Evolutionary conservation across 2,888 invertebrate species (phyloP).

Genomic region (Brachyptera putata): DNA sequence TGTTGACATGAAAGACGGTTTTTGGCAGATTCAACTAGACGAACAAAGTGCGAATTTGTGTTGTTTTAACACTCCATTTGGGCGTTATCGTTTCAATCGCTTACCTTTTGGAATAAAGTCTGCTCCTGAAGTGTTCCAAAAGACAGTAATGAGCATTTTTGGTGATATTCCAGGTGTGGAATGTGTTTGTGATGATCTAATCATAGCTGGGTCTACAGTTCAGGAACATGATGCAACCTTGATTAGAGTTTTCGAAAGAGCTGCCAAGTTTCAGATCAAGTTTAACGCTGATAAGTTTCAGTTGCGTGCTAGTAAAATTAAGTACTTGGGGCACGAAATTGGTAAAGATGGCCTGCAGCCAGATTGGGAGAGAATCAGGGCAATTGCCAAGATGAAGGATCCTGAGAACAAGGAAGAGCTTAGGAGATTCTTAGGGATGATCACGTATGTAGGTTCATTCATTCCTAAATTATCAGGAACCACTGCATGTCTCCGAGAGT

Average conservation of each 20-base stretch:
- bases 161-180: conserved; percentile 25
- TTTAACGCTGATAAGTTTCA: conserved; percentile 23
- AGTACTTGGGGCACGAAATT: conserved; percentile 14
- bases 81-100: conserved; percentile 23
- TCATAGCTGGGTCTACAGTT: conserved; percentile 26
- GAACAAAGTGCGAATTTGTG: conserved; percentile 19
- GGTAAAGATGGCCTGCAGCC: background rate
- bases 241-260: too few relatives aligned
- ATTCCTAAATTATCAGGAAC: conserved; percentile 9
- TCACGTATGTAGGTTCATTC: conserved; percentile 19
- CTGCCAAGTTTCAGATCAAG: background rate
- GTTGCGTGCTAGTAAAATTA: background rate
- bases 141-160: conserved; percentile 24
- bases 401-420: conserved; percentile 11
- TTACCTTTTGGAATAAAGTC: conserved; percentile 27
- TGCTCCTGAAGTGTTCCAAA: conserved; percentile 28
- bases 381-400: background rate
- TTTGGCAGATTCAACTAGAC: conserved; percentile 24
- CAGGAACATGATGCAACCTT: too few relatives aligned
- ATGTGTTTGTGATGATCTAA: conserved; percentile 25
- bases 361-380: background rate
- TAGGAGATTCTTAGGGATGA: conserved; percentile 18
- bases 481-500: conserved; percentile 23
- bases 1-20: conserved; percentile 27
- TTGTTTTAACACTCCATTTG: conserved; percentile 24